Percentiles rank a stretch among this genome's conserved stretches.
These are phyloP conservation scores for Camponotus fellah DNA, from an alignment of 2,888 invertebrate genomes.

Conservation along the genomic window DNA sequence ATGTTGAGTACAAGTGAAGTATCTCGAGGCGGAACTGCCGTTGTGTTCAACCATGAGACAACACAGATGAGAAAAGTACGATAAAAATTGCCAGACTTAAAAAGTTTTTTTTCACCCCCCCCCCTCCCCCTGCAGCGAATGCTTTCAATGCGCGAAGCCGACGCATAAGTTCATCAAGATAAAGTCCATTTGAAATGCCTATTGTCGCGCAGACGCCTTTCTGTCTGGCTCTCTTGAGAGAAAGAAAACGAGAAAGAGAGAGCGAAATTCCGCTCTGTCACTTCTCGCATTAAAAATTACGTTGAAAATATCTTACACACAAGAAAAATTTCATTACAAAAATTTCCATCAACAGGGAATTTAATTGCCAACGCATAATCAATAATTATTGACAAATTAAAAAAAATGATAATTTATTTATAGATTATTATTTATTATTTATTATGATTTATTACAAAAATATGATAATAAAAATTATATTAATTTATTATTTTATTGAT, in stretches of 20 bases:
- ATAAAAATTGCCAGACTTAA: constrained; percentile 56
- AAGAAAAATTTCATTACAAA: not conserved
- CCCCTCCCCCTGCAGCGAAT: constrained; percentile 29
- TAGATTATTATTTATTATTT: not conserved
- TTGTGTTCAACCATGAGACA: not conserved
- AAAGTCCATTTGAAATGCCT: constrained; percentile 31
- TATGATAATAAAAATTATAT: not conserved
- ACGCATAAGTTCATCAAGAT: constrained; percentile 43
- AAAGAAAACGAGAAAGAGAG: not conserved
- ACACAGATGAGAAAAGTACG: constrained; percentile 12
- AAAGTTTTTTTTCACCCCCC: constrained; percentile 37
- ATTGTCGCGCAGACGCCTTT: constrained; percentile 45
- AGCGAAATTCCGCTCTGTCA: constrained; percentile 42
- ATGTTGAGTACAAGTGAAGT: constrained; percentile 3
- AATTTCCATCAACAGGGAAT: not conserved
- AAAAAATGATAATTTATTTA: not conserved
- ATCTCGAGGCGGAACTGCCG: not conserved
- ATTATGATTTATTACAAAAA: not conserved
- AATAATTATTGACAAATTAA: not conserved
- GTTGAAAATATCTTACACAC: not conserved
- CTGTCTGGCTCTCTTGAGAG: not conserved
- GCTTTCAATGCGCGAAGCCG: constrained; percentile 35
- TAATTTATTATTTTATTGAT: too few species aligned
- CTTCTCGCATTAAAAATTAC: not conserved
- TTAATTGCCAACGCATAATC: too few species aligned